phyloP scores from a whole-genome alignment of 1,140 invertebrate genomes.

The Dreissena polymorpha region DNA sequence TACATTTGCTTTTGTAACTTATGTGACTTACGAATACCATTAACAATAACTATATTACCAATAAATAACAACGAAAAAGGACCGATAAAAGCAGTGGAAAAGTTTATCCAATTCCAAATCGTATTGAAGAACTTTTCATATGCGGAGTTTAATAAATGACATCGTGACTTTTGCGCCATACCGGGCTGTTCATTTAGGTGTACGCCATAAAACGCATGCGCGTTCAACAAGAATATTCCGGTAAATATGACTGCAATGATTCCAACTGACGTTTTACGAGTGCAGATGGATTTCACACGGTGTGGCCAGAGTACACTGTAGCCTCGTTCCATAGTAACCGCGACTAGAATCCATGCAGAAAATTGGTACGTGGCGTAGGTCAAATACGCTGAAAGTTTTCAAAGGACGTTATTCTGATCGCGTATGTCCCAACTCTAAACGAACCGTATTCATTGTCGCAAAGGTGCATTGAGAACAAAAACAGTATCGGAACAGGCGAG shows the following conservation, averaged over 20 bases:
- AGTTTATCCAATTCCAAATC: slow-evolving; percentile 40
- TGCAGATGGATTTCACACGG: slow-evolving; percentile 47
- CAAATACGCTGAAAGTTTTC: slow-evolving; percentile 57
- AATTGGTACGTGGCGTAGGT: slow-evolving; percentile 53
- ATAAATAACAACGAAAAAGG: slow-evolving; percentile 18
- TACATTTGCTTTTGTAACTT: slow-evolving; percentile 1
- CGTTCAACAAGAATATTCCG: slow-evolving; percentile 4
- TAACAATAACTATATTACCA: slow-evolving; percentile 27
- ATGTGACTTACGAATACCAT: background rate
- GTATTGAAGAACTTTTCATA: slow-evolving; percentile 28
- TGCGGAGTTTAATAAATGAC: slow-evolving; percentile 12
- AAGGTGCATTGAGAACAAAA: slow-evolving; percentile 58
- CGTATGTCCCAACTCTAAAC: slow-evolving; percentile 56
- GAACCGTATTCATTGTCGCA: slow-evolving; percentile 59
- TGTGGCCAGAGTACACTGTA: slow-evolving; percentile 63
- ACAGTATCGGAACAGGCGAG: slow-evolving; percentile 58
- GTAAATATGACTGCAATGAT: background rate
- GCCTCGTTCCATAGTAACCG: slow-evolving; percentile 63
- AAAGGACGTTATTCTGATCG: slow-evolving; percentile 31
- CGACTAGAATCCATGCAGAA: slow-evolving; percentile 66
- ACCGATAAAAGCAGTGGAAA: slow-evolving; percentile 6
- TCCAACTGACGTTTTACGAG: background rate
- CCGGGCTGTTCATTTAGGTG: background rate
- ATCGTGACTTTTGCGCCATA: slow-evolving; percentile 4
- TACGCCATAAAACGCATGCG: slow-evolving; percentile 39